Conservation (phyloP, 2,888 invertebrate genomes). For the Nineta flava region DNA sequence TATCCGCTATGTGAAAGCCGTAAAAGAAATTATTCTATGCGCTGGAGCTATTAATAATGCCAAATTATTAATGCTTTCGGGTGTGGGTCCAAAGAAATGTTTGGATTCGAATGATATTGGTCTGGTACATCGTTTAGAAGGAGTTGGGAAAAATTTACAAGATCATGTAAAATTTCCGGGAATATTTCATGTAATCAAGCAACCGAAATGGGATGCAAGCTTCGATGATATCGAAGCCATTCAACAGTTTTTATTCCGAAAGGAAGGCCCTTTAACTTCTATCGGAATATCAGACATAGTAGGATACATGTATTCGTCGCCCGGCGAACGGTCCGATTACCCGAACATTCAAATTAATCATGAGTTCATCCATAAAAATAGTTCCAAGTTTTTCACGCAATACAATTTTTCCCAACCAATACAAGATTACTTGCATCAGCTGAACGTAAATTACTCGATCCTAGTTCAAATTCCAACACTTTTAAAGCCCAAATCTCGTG, state of each 20-base stretch:
- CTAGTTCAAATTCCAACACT: background rate
- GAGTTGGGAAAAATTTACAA: constrained; percentile 29
- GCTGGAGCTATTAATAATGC: constrained; percentile 48
- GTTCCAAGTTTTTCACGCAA: background rate
- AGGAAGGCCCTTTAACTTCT: constrained; percentile 30
- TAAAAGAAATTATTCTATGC: constrained; percentile 39
- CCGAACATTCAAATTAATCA: constrained; percentile 37
- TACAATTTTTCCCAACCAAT: background rate
- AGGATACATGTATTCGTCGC: constrained; percentile 31
- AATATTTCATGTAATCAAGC: constrained; percentile 3
- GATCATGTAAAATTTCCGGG: constrained; percentile 20
- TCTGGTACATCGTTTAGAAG: constrained; percentile 24
- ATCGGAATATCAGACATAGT: constrained; percentile 30
- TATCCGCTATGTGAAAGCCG: constrained; percentile 18
- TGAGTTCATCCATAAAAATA: background rate
- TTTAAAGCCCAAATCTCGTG: constrained; percentile 31
- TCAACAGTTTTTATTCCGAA: constrained; percentile 15
- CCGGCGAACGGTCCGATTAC: constrained; percentile 23
- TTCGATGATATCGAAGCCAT: background rate
- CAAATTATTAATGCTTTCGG: constrained; percentile 42
- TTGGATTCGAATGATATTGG: constrained; percentile 22
- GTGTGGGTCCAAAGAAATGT: constrained; percentile 29
- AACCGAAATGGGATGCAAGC: background rate
- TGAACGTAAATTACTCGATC: background rate
- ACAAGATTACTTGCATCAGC: background rate